Conservation (phyloP, 1,140 invertebrate species). For the Saccostrea echinata region DNA sequence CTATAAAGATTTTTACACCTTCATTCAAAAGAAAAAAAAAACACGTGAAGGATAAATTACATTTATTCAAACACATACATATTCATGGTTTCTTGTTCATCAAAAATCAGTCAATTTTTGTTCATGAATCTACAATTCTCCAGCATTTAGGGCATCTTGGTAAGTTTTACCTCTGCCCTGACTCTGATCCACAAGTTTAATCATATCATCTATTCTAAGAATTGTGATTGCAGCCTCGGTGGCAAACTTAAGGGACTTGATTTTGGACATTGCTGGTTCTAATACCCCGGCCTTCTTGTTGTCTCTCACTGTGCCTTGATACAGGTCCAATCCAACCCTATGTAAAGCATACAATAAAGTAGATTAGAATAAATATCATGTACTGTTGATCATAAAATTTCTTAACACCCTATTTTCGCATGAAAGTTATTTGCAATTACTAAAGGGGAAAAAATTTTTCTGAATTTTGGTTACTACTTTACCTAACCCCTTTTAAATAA, state of each 20-base stretch:
- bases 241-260: conserved; percentile 99
- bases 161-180: conserved; percentile 72
- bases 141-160: conserved; percentile 70
- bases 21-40: background rate
- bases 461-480: no score
- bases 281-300: conserved; percentile 97
- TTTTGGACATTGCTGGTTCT: conserved; percentile 98
- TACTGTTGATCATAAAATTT: no score
- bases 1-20: background rate
- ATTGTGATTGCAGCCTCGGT: conserved; percentile 99
- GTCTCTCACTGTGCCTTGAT: conserved; percentile 93
- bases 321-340: conserved; percentile 94
- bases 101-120: background rate
- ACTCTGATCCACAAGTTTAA: conserved; percentile 89
- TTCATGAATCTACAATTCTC: conserved; percentile 48
- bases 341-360: no score
- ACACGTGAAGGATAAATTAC: background rate
- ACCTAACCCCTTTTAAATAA: no score
- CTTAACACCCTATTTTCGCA: no score
- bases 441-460: no score
- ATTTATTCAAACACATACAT: conserved; percentile 5
- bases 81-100: background rate
- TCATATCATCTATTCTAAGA: conserved; percentile 99
- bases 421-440: no score
- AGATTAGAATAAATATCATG: no score